A percentile compares a stretch with the other conserved stretches of the same genome.
phyloP scores from a whole-genome alignment of 2,888 invertebrate species.

The Volucella zonaria region DNA sequence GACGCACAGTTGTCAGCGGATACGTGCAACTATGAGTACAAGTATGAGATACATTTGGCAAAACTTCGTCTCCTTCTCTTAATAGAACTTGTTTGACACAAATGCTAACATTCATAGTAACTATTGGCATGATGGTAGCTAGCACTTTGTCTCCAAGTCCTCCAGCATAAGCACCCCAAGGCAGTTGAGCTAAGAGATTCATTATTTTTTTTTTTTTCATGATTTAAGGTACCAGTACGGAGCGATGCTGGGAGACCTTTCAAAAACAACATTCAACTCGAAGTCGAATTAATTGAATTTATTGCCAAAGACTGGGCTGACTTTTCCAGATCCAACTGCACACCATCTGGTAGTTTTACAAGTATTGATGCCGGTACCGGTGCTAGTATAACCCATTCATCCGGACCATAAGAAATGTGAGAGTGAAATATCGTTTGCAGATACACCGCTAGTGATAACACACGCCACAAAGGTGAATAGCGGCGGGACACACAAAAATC shows the following conservation, averaged over 20 bases:
- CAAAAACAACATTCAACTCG: conserved; percentile 47
- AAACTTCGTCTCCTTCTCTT: neutral
- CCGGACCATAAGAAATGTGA: conserved; percentile 53
- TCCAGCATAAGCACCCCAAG: conserved; percentile 16
- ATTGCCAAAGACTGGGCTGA: conserved; percentile 47
- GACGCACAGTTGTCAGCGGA: conserved; percentile 53
- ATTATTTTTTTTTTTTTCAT: conserved; percentile 33
- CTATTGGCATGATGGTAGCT: neutral
- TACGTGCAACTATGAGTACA: neutral
- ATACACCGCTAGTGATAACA: conserved; percentile 54
- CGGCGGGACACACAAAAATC: conserved; percentile 54
- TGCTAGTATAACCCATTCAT: conserved; percentile 17
- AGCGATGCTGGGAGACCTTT: conserved; percentile 37
- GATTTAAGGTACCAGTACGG: conserved; percentile 34
- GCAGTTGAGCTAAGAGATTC: conserved; percentile 33
- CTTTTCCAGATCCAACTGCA: neutral
- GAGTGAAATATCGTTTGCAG: conserved; percentile 69
- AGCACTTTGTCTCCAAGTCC: conserved; percentile 7
- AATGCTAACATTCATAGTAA: conserved; percentile 20
- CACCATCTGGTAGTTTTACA: conserved; percentile 17
- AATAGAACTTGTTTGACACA: conserved; percentile 28
- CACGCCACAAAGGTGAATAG: conserved; percentile 66
- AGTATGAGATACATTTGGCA: conserved; percentile 16
- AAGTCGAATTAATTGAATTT: conserved; percentile 70
- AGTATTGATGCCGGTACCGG: neutral